Evolutionary conservation across 2,888 invertebrate genomes (phyloP), one percentile per base, ranked within the genome.

Genomic region (Myopa tessellatipennis): DNA sequence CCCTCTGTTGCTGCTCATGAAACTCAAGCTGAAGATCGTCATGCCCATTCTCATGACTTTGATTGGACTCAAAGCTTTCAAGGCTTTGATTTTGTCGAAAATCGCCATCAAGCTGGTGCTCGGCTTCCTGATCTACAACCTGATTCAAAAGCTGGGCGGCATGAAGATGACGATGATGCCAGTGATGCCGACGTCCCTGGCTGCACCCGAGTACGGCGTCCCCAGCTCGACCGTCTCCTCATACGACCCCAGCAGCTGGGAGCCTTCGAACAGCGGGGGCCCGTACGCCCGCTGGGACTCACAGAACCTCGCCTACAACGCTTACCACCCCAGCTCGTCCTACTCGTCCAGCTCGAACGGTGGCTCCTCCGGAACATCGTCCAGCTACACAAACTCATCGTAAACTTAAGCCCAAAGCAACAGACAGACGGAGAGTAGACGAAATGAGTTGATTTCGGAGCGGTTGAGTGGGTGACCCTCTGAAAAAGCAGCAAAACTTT

Each of bases 51-150:
- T 96, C 83, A 92, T 96, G 50, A 92, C 93, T 67, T 90, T 95
- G 84, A 93, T 95, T 86, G 94, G 95, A 81, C 90, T 96, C 83
- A 96, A 96, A 90, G 94, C 96, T 38, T 90, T 94, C 84, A 96
- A 96, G 89, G 96, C 96, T 79, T 90, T 96, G 81, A 92, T 96
- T 80, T 92, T 96, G 84, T 95, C 95, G 87, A 96, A 96, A 88
- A 90, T 96, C 83, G 95, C 96, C 80, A 93, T 96, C 86, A 91
- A 94, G 55, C 90, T 95, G 79, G 96, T 96, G 69, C 91, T 95
- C 73, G 95, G 95, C 79, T 96, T 96, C 91, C 91, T 96, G 72
- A 92, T 94, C 82, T 93, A 94, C 88, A 95, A 95, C 86, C 90
- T 96, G 84, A 89, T 94, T 79, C 94, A 94, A 88, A 95, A 95